phyloP scores from a whole-genome alignment of 2,888 invertebrate genomes.

The Philereme transversata region DNA sequence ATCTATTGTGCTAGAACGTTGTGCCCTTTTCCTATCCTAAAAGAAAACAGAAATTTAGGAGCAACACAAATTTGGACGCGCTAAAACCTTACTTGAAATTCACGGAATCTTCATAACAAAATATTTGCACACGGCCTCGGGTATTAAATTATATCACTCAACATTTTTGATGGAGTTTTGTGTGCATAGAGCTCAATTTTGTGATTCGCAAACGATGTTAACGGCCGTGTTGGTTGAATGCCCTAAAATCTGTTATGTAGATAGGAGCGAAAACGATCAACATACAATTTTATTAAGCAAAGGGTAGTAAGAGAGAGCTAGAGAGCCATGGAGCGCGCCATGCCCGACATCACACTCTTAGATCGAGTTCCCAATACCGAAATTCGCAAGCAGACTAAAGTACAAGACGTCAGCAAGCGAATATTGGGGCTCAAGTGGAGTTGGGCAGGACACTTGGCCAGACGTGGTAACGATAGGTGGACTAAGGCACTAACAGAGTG shows the following conservation, averaged over 20 bases:
- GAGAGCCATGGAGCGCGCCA: too few relatives aligned
- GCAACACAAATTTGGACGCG: constrained; percentile 21
- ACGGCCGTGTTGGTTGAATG: constrained; percentile 8
- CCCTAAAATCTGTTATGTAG: not conserved
- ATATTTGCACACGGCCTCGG: constrained; percentile 23
- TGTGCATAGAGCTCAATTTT: constrained; percentile 25
- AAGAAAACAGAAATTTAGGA: constrained; percentile 30
- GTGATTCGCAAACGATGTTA: constrained; percentile 30
- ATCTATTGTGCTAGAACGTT: constrained; percentile 11
- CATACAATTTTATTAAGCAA: too few relatives aligned
- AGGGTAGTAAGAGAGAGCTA: too few relatives aligned
- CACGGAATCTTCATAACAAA: constrained; percentile 25
- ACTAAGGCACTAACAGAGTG: too few relatives aligned
- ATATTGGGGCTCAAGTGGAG: too few relatives aligned
- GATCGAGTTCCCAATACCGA: too few relatives aligned
- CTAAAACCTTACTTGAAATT: constrained; percentile 25
- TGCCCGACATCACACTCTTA: too few relatives aligned
- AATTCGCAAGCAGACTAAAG: too few relatives aligned
- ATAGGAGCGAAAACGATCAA: too few relatives aligned
- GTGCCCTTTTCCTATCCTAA: constrained; percentile 16
- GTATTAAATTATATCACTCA: constrained; percentile 33
- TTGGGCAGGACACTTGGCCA: too few relatives aligned
- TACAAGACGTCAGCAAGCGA: too few relatives aligned
- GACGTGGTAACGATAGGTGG: too few relatives aligned
- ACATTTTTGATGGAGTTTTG: constrained; percentile 30